Evolutionary conservation across 2,113 vertebrate species (phyloP), one percentile per base, ranked within the genome.

Genomic region (Thryonomys swinderianus): DNA sequence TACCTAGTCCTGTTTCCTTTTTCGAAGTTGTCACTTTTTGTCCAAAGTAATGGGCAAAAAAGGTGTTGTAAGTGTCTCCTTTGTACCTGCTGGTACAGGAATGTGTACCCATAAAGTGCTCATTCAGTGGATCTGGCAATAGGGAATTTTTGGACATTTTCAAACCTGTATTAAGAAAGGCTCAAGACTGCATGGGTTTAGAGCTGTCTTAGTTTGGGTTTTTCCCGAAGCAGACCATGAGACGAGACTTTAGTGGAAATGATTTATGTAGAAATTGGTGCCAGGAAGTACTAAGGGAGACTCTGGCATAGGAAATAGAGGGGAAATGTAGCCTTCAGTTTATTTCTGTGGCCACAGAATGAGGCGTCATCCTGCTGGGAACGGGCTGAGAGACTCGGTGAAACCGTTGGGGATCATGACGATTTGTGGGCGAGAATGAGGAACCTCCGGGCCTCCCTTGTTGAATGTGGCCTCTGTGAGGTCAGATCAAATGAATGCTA

Each of bases 1-100:
- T 78, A 90, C 51, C 89, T 93, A 59, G 85, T 87, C 18, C 13
- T 91, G 12, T 48, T 92, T 94, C 18, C 32, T 1, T 96, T 55
- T 90, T 95, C 86, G 79, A 42, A 91, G 12, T 37, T 85, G 67
- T 69, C 45, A 88, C 62, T 51, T 96, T 95, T 62, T 94, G 16
- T 42, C 61, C 78, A 95, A 92, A 71, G 55, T 92, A 96, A 95
- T 76, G 64, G 51, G 74, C 67, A 45, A 66, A 34, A 76, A 18
- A 91, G 34, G 21, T 88, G 18, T 88, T 67, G 61, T 57, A 87
- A 89, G 57, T 88, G 88, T 5, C 13, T 95, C 34, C 57, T 95
- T 84, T 95, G 67, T 86, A 66, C 27, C 5, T 57, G 67, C 25
- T 71, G 45, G 76, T 64, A 57, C 23, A 79, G 51, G 37, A 48